Base-by-base conservation (phyloP, 2,888 invertebrate species). In the Amblyteles armatorius region DNA sequence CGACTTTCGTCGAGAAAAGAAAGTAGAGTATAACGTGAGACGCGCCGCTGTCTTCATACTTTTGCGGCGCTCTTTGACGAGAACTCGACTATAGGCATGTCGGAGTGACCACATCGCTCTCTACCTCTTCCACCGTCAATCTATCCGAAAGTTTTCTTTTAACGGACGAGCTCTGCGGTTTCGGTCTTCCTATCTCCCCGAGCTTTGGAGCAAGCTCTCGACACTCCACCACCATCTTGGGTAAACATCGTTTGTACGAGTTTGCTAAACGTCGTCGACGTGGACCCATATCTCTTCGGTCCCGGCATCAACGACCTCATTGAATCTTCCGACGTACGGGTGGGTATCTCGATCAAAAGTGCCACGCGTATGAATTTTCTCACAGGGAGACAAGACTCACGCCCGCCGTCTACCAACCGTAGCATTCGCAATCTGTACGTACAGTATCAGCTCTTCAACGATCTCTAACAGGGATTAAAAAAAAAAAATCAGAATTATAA, bases 41-140 rank as follows among this genome's bases (percentile, higher is more conserved):
- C 63, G 33, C 29, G 63, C 60, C 26, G 60, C 57, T 63, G 63
- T 63, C n/a, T 48, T 63, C 63, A 63, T 63, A 63, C 29, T 63
- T 63, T 63, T 63, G 63, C 73, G 73, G 73, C 44, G 22, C 74
- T 74, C 83, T 83, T 83, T 83, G 83, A 83, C 79, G 69, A 69
- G 63, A 71, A 71, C 69, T 63, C 84, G 55, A 79, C 71, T 76
- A 26, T 19, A 65, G 52, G 60, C 69, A 52, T 16, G 16, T n/a
- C 33, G 16, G 29, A 63, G 63, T 33, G 63, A 63, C 63, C 63
- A 7, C 33, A n/a, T n/a, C 63, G 33, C 16, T 29, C 63, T 55
- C 52, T 16, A 9, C 19, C 52, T 63, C 60, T 60, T 60, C 4
- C 44, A 69, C 74, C 76, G 79, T 68, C 74, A 79, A 73, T 74